Base-by-base conservation (phyloP, 2,888 invertebrate genomes). In the Dysmachus trigonus region DNA sequence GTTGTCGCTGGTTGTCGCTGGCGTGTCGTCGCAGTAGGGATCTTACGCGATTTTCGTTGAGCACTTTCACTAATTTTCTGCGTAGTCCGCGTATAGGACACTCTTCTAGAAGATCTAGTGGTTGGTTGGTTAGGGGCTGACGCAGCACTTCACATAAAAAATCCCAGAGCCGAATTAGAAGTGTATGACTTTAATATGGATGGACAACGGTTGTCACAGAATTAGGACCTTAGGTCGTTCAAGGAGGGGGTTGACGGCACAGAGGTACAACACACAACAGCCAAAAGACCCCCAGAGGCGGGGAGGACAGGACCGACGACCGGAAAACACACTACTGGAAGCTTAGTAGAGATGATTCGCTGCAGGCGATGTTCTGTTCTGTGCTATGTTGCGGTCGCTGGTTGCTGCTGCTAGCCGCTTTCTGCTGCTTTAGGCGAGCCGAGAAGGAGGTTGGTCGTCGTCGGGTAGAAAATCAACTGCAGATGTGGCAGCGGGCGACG, bases 291-390 rank as follows among this genome's bases (percentile, higher is more conserved):
- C 10, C 0, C 3, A 15, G 15, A 4, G 38, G 38, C 35, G 35
- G 35, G 38, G 38, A 35, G 33, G 71, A 53, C 74, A 83, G 82
- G 76, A 47, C 31, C 72, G 84, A 86, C 41, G 83, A 84, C 86
- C 86, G 86, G 86, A 86, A 86, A n/a, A n/a, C n/a, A 38, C 38
- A 35, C 38, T 6, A 38, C 27, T n/a, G 33, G 10, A n/a, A 2
- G 13, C 10, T 62, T 10, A 27, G 3, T 62, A n/a, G 47, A 47
- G n/a, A 18, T n/a, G 13, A 62, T 62, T 62, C 62, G 22, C 62
- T 62, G 27, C 62, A 22, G 62, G 62, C 62, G 47, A n/a, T n/a
- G n/a, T n/a, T n/a, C n/a, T n/a, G n/a, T n/a, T n/a, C 47, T 47
- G 6, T 41, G 38, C 38, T 10, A 4, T 41, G 33, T n/a, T n/a